Base-by-base conservation (phyloP, 2,797 vertebrate genomes). In the Coregonus sp. region DNA sequence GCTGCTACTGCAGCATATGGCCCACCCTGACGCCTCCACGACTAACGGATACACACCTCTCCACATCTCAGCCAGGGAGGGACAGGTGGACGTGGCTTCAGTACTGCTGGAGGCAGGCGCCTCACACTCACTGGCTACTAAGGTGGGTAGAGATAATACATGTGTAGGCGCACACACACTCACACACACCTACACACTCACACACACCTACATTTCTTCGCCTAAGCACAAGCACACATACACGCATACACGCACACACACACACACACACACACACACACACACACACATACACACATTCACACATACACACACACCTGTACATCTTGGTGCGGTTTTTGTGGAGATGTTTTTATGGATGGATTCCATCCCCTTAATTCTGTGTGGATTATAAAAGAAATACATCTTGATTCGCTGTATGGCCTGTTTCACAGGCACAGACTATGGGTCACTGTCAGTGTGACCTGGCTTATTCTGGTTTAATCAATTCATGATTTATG, bases 1-100 rank as follows among this genome's bases (percentile, higher is more conserved):
- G 82, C 93, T 99, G 70, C 93, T 99, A 68, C 93, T 99, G 4
- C 98, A 99, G 80, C 98, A 99, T 83, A 99, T 99, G 97, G 98
- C 98, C 5, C 97, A 99, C 66, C 98, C 98, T 0, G 98, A 99
- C 1, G 98, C 98, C 0, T 95, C 98, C 72, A 99, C 98, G 0
- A 96, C 94, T 52, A 99, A 98, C 0, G 98, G 98, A 12, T 97
- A 99, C 91, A 99, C 97, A 0, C 97, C 98, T 0, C 93, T 99
- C 12, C 98, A 99, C 89, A 99, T 99, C 90, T 97, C 98, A 0
- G 97, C 98, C 80, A 91, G 97, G 2, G 98, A 99, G 91, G 98
- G 97, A 0, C 98, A 99, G 90, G 92, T 97, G 9, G 98, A 99
- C 4, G 97, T 98, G 0, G 96, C 98, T 0, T 96, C 97, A 0